Evolutionary conservation across 1,140 invertebrate species (phyloP).

Genomic region (Reticulitermes speratus): DNA sequence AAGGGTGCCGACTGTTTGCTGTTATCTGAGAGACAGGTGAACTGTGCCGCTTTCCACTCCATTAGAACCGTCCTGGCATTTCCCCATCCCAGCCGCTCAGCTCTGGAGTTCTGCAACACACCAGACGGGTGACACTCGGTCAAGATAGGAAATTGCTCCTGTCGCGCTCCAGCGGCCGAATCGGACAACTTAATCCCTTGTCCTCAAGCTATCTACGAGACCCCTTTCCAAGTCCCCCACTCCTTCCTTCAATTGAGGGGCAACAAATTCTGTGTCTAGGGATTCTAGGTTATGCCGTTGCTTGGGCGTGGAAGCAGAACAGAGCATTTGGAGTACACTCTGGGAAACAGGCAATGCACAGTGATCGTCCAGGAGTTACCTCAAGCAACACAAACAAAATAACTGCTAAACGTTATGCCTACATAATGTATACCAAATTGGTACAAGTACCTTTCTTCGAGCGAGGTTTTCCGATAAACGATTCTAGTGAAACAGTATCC

Average conservation of each 20-base stretch:
- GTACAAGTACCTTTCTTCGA: too few relatives aligned
- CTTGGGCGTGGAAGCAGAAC: background rate
- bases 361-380: too few relatives aligned
- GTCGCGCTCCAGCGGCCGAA: constrained; percentile 3
- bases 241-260: background rate
- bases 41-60: background rate
- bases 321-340: too few relatives aligned
- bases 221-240: background rate
- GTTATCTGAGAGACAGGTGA: too few relatives aligned
- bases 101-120: background rate
- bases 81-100: background rate
- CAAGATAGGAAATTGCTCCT: constrained; percentile 18
- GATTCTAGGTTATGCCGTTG: background rate
- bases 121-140: background rate
- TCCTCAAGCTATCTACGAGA: background rate
- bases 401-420: too few relatives aligned
- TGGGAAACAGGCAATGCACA: too few relatives aligned
- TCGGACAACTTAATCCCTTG: constrained; percentile 12
- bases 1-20: too few relatives aligned
- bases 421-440: too few relatives aligned
- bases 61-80: background rate
- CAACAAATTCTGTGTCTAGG: background rate
- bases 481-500: too few relatives aligned
- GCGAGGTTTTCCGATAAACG: too few relatives aligned
- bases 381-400: too few relatives aligned